phyloP scores from a whole-genome alignment of 2,888 invertebrate species.

The Eristalis tenax region DNA sequence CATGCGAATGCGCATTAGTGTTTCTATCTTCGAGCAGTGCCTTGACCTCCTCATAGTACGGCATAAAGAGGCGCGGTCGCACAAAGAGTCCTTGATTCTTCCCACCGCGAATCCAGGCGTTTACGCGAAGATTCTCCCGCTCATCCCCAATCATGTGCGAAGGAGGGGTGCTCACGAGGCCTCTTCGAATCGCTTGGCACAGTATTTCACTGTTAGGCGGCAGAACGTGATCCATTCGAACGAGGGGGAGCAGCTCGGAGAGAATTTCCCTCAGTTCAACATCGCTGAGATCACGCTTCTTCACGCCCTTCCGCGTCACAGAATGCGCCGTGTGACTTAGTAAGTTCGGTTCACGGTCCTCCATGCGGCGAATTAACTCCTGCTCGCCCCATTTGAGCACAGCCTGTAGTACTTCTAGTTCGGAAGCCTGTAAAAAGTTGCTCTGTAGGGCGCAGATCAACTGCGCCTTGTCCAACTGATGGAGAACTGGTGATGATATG shows the following conservation, averaged over 20 bases:
- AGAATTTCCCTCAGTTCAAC: conserved; percentile 92
- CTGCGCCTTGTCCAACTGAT: conserved; percentile 89
- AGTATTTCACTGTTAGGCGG: conserved; percentile 91
- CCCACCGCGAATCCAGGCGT: conserved; percentile 90
- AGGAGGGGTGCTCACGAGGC: conserved; percentile 90
- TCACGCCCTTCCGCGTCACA: conserved; percentile 90
- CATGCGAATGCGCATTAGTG: conserved; percentile 86
- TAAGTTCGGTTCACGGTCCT: conserved; percentile 94
- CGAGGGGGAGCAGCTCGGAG: conserved; percentile 90
- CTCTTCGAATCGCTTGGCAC: conserved; percentile 86
- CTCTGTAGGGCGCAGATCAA: conserved; percentile 89
- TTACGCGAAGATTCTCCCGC: conserved; percentile 85
- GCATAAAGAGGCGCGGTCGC: conserved; percentile 94
- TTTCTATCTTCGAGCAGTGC: conserved; percentile 91
- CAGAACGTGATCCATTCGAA: conserved; percentile 94
- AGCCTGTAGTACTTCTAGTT: conserved; percentile 93
- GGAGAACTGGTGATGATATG: conserved; percentile 87
- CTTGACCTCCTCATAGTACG: conserved; percentile 97
- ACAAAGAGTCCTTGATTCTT: conserved; percentile 88
- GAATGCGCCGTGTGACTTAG: conserved; percentile 96
- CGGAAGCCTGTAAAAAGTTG: conserved; percentile 91
- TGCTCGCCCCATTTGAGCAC: conserved; percentile 95
- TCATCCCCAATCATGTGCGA: conserved; percentile 92
- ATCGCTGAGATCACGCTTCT: conserved; percentile 91
- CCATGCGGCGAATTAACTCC: conserved; percentile 90